Evolutionary conservation across 1,140 invertebrate genomes (phyloP).

Genomic region (Paracyclopina nana): DNA sequence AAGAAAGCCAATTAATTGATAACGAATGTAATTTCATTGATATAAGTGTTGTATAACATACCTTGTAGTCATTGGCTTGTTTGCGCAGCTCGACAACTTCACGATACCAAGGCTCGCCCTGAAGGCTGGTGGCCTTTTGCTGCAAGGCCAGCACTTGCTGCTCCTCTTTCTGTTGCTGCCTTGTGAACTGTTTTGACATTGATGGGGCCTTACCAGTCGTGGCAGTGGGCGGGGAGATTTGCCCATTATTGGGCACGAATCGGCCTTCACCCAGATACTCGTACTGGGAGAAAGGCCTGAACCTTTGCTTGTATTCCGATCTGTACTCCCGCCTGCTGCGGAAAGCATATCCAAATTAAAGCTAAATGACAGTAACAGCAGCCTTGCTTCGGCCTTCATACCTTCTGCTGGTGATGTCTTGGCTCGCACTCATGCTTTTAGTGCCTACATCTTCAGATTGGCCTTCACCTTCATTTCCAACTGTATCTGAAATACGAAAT

Average conservation of each 20-base stretch:
- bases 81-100: conserved; percentile 68
- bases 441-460: no score
- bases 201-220: neutral
- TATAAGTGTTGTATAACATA: conserved; percentile 25
- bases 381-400: no score
- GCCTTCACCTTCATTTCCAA: no score
- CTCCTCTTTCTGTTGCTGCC: conserved; percentile 21
- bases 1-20: no score
- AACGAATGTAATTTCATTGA: neutral
- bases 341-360: no score
- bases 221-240: conserved; percentile 25
- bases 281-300: conserved; percentile 57
- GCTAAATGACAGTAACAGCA: no score
- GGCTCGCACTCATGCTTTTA: no score
- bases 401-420: no score
- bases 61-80: conserved; percentile 77
- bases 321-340: conserved; percentile 31
- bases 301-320: conserved; percentile 57
- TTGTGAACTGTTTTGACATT: neutral
- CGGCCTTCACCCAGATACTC: conserved; percentile 52
- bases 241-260: conserved; percentile 33
- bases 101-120: conserved; percentile 45
- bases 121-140: conserved; percentile 17
- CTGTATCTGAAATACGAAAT: no score
- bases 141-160: conserved; percentile 19